Evolutionary conservation across 2,113 vertebrate genomes (phyloP).

Genomic region (Oreochromis aureus): DNA sequence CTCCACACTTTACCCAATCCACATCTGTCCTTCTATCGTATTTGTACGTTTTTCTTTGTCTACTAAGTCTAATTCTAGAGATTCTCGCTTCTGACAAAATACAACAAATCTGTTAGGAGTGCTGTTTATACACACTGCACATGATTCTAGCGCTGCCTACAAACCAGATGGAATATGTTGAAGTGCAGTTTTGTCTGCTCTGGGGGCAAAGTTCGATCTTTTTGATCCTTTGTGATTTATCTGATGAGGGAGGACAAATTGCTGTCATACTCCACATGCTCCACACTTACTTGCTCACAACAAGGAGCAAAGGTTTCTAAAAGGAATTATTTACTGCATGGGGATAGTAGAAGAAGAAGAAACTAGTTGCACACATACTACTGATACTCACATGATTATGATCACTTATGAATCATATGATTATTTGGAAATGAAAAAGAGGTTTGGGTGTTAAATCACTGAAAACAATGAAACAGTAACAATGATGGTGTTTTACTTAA

Average conservation of each 20-base stretch:
- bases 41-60: not conserved
- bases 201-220: not conserved
- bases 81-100: not conserved
- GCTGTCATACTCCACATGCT: not conserved
- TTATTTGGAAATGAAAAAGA: not conserved
- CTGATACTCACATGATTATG: not conserved
- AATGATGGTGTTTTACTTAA: not conserved
- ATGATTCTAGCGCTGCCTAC: not conserved
- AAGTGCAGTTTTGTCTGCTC: not conserved
- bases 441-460: not conserved
- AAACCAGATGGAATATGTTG: not conserved
- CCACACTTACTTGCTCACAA: not conserved
- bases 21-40: not conserved
- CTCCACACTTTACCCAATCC: not conserved
- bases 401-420: not conserved
- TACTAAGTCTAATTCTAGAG: not conserved
- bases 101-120: not conserved
- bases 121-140: not conserved
- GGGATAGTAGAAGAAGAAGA: not conserved
- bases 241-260: not conserved
- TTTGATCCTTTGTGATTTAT: not conserved
- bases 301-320: not conserved
- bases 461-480: not conserved
- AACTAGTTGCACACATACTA: not conserved
- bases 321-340: not conserved